phyloP scores from a whole-genome alignment of 2,113 vertebrate genomes.

The Heterochromis multidens region DNA sequence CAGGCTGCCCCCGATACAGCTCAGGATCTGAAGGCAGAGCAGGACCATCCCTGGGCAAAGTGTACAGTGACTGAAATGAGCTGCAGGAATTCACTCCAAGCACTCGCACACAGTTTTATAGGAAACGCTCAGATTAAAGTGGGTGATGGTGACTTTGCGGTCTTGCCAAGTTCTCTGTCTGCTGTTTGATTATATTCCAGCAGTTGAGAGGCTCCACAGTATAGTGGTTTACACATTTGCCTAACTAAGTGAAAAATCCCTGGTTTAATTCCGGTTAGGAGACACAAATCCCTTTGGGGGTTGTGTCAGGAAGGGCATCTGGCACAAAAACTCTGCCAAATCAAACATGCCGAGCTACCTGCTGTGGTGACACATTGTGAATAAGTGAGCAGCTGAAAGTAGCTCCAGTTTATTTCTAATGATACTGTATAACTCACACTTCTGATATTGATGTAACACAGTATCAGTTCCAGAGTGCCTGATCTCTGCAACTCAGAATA shows the following conservation, averaged over 20 bases:
- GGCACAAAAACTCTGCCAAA: neutral
- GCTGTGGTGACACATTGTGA: neutral
- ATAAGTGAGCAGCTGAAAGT: neutral
- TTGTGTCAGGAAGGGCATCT: neutral
- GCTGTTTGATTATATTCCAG: neutral
- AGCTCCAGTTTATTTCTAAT: neutral
- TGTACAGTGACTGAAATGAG: neutral
- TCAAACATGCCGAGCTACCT: neutral
- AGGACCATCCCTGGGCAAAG: conserved; percentile 46
- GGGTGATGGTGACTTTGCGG: neutral
- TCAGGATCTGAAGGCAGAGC: neutral
- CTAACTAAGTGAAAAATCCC: neutral
- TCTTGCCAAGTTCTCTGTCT: neutral
- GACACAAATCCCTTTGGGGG: neutral
- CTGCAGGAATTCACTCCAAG: neutral
- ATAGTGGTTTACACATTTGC: neutral
- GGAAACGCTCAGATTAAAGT: neutral
- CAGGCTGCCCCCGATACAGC: neutral
- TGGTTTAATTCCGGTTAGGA: too few relatives aligned
- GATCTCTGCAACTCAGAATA: neutral
- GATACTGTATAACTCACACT: neutral
- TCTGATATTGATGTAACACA: neutral
- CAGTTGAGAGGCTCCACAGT: neutral
- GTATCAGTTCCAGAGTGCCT: neutral
- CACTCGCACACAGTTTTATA: neutral